These are phyloP conservation scores for Acrobasis suavella DNA, from an alignment of 2,888 invertebrate genomes.

Conservation along the genomic window DNA sequence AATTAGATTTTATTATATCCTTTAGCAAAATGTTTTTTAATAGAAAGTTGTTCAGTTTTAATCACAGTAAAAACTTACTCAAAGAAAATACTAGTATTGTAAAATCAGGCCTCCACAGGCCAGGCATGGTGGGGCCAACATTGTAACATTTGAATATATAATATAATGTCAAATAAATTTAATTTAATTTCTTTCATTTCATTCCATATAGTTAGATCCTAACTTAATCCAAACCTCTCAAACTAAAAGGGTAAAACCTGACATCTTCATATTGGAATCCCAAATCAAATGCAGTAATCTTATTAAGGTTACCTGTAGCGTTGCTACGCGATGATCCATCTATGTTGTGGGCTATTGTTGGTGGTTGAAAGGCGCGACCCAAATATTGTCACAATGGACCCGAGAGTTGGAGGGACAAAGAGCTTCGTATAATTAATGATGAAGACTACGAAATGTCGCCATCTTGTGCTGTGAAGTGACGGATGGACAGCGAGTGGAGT, in stretches of 20 bases:
- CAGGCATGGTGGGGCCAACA: too few species aligned
- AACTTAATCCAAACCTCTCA: background rate
- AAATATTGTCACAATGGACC: slow-evolving; percentile 80
- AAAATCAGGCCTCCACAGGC: too few species aligned
- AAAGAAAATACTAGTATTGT: too few species aligned
- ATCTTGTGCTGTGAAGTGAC: slow-evolving; percentile 61
- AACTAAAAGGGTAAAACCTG: slow-evolving; percentile 9
- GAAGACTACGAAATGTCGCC: slow-evolving; percentile 73
- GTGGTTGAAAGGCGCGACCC: slow-evolving; percentile 71
- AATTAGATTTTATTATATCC: too few species aligned
- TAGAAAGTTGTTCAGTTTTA: too few species aligned
- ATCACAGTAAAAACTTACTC: too few species aligned
- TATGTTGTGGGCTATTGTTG: slow-evolving; percentile 68
- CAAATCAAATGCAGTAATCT: slow-evolving; percentile 26
- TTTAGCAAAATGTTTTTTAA: too few species aligned
- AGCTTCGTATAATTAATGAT: slow-evolving; percentile 79
- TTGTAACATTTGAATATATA: too few species aligned
- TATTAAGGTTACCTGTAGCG: slow-evolving; percentile 51
- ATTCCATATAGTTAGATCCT: background rate
- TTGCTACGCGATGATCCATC: slow-evolving; percentile 72
- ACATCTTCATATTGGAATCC: slow-evolving; percentile 17
- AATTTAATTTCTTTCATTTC: too few species aligned
- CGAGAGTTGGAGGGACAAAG: slow-evolving; percentile 71
- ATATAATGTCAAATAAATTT: too few species aligned
- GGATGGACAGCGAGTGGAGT: slow-evolving; percentile 39